phyloP scores from a whole-genome alignment of 2,888 invertebrate species.

The Rhogogaster chlorosoma region DNA sequence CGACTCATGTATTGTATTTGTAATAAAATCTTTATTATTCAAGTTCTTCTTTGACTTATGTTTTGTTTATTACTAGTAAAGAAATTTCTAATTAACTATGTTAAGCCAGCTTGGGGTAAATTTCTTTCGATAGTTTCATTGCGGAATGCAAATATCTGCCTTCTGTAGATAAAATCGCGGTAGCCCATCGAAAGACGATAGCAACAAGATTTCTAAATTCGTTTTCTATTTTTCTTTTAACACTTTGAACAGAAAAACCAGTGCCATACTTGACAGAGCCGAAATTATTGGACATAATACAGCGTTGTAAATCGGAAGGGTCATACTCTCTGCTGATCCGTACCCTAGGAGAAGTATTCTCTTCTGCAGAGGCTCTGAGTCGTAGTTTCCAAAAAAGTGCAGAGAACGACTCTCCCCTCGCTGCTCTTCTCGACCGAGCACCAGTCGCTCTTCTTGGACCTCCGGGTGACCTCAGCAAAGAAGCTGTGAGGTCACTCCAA shows the following conservation, averaged over 20 bases:
- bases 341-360: slow-evolving; percentile 89
- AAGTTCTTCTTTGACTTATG: slow-evolving; percentile 51
- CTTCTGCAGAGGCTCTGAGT: slow-evolving; percentile 84
- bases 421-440: slow-evolving; percentile 80
- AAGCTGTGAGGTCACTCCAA: slow-evolving; percentile 86
- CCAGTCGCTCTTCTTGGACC: slow-evolving; percentile 77
- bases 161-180: not conserved
- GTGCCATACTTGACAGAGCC: slow-evolving; percentile 86
- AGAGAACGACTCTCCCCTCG: slow-evolving; percentile 77
- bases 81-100: not conserved
- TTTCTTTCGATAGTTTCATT: not conserved
- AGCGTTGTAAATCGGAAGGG: slow-evolving; percentile 85
- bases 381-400: slow-evolving; percentile 84
- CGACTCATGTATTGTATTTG: slow-evolving; percentile 56
- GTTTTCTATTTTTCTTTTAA: slow-evolving; percentile 20
- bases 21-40: slow-evolving; percentile 55
- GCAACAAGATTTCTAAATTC: slow-evolving; percentile 1
- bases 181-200: not conserved
- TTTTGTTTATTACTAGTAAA: slow-evolving; percentile 49
- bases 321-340: slow-evolving; percentile 87
- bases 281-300: slow-evolving; percentile 86
- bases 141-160: not conserved
- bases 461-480: slow-evolving; percentile 83
- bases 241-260: slow-evolving; percentile 71
- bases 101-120: not conserved